These are phyloP conservation scores for Cyclina sinensis DNA, from an alignment of 1,140 invertebrate species.

Conservation along the genomic window DNA sequence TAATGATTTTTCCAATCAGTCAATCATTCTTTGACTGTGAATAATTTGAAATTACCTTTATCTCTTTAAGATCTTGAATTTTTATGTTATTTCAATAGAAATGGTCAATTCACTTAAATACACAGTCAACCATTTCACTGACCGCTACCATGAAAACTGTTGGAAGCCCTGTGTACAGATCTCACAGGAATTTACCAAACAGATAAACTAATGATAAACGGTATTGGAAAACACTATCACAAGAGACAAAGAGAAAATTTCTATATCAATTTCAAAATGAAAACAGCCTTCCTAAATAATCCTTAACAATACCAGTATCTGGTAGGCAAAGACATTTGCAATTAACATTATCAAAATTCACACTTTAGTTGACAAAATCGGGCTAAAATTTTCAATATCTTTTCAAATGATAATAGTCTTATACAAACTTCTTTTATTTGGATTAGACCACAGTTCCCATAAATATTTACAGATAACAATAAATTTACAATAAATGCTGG, in stretches of 20 bases:
- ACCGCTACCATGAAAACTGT: too few species aligned
- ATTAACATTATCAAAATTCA: slow-evolving; percentile 31
- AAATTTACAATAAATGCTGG: slow-evolving; percentile 7
- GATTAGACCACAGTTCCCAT: background rate
- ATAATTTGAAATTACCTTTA: too few species aligned
- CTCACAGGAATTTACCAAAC: too few species aligned
- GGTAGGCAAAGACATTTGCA: background rate
- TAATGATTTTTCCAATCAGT: too few species aligned
- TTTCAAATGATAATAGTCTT: background rate
- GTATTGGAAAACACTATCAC: background rate
- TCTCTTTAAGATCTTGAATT: too few species aligned
- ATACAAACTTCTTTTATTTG: slow-evolving; percentile 6
- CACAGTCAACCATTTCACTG: too few species aligned
- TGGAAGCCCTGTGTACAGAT: too few species aligned
- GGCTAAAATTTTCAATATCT: slow-evolving; percentile 4
- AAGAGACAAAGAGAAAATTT: background rate
- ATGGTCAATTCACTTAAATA: too few species aligned
- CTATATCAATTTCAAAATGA: slow-evolving; percentile 1
- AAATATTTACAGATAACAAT: slow-evolving; percentile 20
- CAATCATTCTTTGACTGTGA: too few species aligned
- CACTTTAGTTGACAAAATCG: background rate
- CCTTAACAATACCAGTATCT: background rate
- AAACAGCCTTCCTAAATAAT: background rate
- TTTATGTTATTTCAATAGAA: too few species aligned
- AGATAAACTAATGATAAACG: too few species aligned